Evolutionary conservation across 2,113 vertebrate genomes (phyloP).

Genomic region (Uria lomvia): DNA sequence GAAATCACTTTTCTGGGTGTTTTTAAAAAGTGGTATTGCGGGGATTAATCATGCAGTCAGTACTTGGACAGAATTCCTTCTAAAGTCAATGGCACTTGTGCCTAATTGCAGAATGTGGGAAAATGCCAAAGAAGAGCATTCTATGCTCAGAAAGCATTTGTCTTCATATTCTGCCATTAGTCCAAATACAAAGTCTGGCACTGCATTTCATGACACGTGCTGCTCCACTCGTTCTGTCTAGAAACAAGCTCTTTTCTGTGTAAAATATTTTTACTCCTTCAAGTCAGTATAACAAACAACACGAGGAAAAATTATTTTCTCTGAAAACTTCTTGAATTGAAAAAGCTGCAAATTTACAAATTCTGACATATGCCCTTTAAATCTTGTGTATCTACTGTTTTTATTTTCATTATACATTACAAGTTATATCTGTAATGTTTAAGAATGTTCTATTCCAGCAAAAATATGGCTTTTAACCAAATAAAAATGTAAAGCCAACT

Average conservation of each 20-base stretch:
- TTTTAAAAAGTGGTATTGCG: background rate
- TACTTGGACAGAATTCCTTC: background rate
- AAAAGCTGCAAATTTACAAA: constrained; percentile 37
- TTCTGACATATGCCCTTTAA: constrained; percentile 50
- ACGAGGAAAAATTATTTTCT: background rate
- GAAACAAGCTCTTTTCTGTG: background rate
- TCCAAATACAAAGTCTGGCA: constrained; percentile 16
- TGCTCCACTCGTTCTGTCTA: background rate
- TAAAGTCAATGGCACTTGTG: background rate
- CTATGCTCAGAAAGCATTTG: background rate
- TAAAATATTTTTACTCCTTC: constrained; percentile 24
- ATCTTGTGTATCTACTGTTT: constrained; percentile 21
- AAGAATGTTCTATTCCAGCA: constrained; percentile 48
- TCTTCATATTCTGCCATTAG: constrained; percentile 20
- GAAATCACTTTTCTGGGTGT: background rate
- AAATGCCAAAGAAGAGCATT: background rate
- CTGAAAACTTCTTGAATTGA: constrained; percentile 26
- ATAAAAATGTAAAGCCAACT: constrained; percentile 84
- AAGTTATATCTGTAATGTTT: constrained; percentile 77
- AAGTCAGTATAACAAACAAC: constrained; percentile 28
- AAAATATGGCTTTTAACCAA: constrained; percentile 71
- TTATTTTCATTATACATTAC: constrained; percentile 76
- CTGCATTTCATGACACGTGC: background rate
- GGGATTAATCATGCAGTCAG: background rate
- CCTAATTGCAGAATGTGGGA: background rate